A percentile compares a stretch with the other conserved stretches of the same genome.
Conservation (phyloP, 2,113 vertebrate species). For the Crotalus viridis region DNA sequence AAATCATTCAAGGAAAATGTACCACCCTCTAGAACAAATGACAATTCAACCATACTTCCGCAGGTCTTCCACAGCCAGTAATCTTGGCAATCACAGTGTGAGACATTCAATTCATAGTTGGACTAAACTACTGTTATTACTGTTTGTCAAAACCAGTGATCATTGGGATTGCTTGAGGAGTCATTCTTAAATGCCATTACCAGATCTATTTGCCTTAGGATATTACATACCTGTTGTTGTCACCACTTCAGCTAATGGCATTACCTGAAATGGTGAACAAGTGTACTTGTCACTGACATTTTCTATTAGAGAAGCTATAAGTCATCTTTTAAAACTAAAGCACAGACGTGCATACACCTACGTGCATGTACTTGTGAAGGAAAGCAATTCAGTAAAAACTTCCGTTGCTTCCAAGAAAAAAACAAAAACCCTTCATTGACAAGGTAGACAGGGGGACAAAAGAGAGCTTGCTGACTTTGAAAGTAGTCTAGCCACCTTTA, state of each 20-base stretch:
- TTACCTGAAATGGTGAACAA: slow-evolving; percentile 34
- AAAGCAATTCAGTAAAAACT: background rate
- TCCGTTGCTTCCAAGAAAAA: background rate
- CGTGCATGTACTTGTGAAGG: background rate
- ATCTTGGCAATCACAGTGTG: background rate
- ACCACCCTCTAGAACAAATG: slow-evolving; percentile 16
- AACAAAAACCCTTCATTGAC: no score
- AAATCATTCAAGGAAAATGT: background rate
- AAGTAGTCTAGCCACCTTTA: background rate
- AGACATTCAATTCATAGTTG: slow-evolving; percentile 41
- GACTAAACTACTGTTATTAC: slow-evolving; percentile 56
- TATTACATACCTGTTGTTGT: slow-evolving; percentile 51
- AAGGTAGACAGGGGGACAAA: background rate
- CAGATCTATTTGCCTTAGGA: slow-evolving; percentile 55
- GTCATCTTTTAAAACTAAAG: slow-evolving; percentile 10
- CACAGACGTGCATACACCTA: no score
- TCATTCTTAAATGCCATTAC: slow-evolving; percentile 51
- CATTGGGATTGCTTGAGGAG: slow-evolving; percentile 42
- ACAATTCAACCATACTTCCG: slow-evolving; percentile 21
- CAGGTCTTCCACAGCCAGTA: slow-evolving; percentile 37
- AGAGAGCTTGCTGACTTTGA: slow-evolving; percentile 1
- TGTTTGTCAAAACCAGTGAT: slow-evolving; percentile 61
- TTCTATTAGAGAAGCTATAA: slow-evolving; percentile 3
- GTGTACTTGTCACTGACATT: slow-evolving; percentile 25
- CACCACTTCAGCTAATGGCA: slow-evolving; percentile 36